Evolutionary conservation across 2,113 vertebrate species (phyloP).

Genomic region (Uria aalge): DNA sequence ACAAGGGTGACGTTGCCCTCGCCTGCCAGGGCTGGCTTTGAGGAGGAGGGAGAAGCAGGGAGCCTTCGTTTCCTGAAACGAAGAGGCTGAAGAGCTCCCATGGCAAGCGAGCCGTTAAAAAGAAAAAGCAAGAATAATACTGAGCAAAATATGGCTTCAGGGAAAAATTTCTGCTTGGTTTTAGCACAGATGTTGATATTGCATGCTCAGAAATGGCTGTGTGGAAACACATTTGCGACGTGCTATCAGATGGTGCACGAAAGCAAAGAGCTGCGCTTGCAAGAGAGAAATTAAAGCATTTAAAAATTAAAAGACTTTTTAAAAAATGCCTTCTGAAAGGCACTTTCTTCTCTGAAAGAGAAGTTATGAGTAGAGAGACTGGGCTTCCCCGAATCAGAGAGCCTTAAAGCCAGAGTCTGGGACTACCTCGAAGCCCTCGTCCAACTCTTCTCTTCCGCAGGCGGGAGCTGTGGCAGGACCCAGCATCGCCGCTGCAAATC

Average conservation of each 20-base stretch:
- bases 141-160: constrained; percentile 2
- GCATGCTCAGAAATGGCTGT: neutral
- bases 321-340: neutral
- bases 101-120: neutral
- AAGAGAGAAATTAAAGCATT: constrained; percentile 6
- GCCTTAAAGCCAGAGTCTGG: neutral
- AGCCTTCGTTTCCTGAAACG: neutral
- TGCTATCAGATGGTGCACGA: neutral
- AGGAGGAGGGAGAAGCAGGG: neutral
- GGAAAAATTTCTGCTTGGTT: constrained; percentile 20
- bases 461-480: neutral
- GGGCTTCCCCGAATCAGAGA: neutral
- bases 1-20: rapidly evolving
- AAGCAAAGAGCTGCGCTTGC: neutral
- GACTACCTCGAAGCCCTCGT: neutral
- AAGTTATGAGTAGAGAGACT: neutral
- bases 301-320: constrained; percentile 23
- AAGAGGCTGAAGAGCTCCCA: neutral
- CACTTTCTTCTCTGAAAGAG: neutral
- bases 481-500: rapidly evolving
- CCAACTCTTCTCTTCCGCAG: neutral
- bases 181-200: constrained; percentile 44
- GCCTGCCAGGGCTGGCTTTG: neutral
- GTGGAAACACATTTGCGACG: neutral
- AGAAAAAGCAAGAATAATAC: constrained; percentile 4